Conservation (phyloP, 2,888 invertebrate genomes). For the Metalampra italica region DNA sequence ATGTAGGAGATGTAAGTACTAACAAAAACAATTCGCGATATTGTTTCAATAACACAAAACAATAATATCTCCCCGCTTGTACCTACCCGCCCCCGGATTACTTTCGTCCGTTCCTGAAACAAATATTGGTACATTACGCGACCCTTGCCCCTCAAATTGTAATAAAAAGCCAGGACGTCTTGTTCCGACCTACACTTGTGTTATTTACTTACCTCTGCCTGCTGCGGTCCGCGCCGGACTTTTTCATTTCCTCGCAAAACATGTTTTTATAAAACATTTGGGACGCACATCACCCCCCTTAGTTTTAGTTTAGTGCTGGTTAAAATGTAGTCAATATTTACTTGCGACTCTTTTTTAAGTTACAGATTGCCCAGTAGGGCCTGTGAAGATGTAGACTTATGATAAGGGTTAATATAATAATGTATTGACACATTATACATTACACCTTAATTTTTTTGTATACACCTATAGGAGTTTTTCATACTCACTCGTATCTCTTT, state of each 20-base stretch:
- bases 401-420: no score
- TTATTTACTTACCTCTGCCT: slow-evolving; percentile 28
- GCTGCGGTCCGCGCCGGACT: slow-evolving; percentile 22
- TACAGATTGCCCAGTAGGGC: no score
- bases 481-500: no score
- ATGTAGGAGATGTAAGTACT: no score
- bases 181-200: slow-evolving; percentile 37
- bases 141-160: slow-evolving; percentile 42
- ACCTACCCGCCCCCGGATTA: background rate
- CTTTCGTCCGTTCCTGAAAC: slow-evolving; percentile 22
- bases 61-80: background rate
- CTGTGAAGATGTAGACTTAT: no score
- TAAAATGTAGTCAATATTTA: no score
- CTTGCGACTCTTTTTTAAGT: no score
- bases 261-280: slow-evolving; percentile 43
- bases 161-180: slow-evolving; percentile 49
- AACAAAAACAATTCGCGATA: no score
- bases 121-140: slow-evolving; percentile 50
- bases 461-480: no score
- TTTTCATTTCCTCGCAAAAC: slow-evolving; percentile 50
- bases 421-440: no score
- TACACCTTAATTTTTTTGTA: no score
- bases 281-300: slow-evolving; percentile 20
- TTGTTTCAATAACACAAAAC: background rate
- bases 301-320: no score